Conservation (phyloP, 2,797 vertebrate species). For the Orientallactaga sibirica region DNA sequence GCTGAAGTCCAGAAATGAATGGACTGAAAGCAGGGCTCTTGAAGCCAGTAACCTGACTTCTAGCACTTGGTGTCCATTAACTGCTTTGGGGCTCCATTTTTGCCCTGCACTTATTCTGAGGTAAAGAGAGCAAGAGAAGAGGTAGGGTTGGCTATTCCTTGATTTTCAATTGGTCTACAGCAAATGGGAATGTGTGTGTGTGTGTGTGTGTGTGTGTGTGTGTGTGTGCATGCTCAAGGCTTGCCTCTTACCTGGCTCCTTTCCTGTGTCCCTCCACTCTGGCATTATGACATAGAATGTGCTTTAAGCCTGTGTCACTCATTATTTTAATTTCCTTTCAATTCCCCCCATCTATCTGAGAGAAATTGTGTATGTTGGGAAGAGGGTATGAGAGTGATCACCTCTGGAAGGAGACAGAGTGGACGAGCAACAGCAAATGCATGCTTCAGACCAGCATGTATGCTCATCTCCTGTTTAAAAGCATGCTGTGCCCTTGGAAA, state of each 20-base stretch:
- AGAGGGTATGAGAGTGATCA: background rate
- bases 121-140: background rate
- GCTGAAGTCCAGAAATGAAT: background rate
- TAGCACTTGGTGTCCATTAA: background rate
- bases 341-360: background rate
- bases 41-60: background rate
- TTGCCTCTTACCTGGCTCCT: background rate
- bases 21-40: background rate
- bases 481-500: constrained; percentile 13
- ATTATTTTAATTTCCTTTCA: background rate
- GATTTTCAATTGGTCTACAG: background rate
- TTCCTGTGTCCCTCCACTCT: background rate
- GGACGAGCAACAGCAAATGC: background rate
- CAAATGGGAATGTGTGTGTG: background rate
- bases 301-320: background rate
- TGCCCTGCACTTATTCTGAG: background rate
- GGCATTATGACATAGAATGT: background rate
- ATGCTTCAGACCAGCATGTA: background rate
- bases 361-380: background rate
- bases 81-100: background rate
- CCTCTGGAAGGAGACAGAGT: background rate
- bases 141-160: background rate
- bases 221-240: background rate
- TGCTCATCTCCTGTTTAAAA: background rate
- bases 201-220: too few relatives aligned